Conservation (phyloP, 2,888 invertebrate genomes). For the Macaria notata region DNA sequence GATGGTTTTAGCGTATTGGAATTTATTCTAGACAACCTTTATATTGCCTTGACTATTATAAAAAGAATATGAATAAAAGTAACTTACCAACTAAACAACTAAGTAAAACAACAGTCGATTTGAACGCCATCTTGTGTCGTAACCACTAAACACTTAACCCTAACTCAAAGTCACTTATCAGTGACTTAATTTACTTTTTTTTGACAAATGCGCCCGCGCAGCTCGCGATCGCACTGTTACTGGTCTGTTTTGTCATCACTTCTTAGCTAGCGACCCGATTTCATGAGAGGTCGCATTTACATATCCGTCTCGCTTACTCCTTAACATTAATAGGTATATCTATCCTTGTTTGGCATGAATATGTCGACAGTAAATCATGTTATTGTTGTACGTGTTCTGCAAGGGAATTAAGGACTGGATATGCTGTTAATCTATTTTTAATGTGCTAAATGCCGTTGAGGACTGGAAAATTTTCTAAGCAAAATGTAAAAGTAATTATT, state of each 20-base stretch:
- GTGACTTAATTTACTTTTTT: constrained; percentile 59
- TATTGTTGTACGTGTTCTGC: constrained; percentile 72
- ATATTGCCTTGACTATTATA: too few relatives aligned
- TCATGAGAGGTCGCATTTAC: constrained; percentile 72
- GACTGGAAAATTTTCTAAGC: too few relatives aligned
- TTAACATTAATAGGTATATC: constrained; percentile 37
- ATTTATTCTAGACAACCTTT: too few relatives aligned
- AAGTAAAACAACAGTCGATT: constrained; percentile 56
- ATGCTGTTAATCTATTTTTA: constrained; percentile 40
- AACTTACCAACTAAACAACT: constrained; percentile 72
- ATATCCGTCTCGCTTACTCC: constrained; percentile 52
- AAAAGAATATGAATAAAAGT: neutral
- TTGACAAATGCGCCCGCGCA: constrained; percentile 62
- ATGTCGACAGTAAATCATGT: constrained; percentile 63
- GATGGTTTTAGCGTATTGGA: too few relatives aligned
- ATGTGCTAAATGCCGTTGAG: constrained; percentile 1
- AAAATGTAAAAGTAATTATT: too few relatives aligned
- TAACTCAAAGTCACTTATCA: constrained; percentile 60
- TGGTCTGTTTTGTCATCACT: constrained; percentile 71
- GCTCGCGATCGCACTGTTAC: constrained; percentile 72
- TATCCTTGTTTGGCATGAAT: constrained; percentile 43
- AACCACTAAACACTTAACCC: constrained; percentile 54
- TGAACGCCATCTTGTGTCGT: constrained; percentile 68
- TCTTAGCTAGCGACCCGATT: constrained; percentile 64
- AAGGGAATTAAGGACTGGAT: constrained; percentile 57